Evolutionary conservation across 2,113 vertebrate species (phyloP), one percentile per base, ranked within the genome.

Genomic region (Bubo bubo): DNA sequence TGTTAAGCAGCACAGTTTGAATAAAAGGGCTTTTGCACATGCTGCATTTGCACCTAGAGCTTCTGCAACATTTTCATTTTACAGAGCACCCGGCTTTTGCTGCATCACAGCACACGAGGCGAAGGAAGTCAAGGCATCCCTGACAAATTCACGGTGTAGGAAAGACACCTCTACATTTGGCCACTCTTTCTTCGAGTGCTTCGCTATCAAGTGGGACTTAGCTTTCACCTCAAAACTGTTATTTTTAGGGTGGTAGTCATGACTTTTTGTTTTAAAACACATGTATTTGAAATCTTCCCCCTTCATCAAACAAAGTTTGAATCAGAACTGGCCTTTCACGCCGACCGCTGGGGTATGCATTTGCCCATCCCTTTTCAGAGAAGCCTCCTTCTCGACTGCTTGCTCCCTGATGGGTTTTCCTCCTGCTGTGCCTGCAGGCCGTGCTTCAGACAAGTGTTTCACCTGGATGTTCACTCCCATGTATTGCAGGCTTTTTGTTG

Each of bases 41-140:
- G 37, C 83, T 95, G 83, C 80, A 58, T 93, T 96, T 97, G 73
- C 91, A 93, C 66, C 91, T 91, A 89, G 49, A 91, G 62, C 70
- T 93, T 91, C 73, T 85, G 60, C 73, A 91, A 80, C 39, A 35
- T 72, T 91, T 76, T 79, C 24, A 28, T 72, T 90, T 79, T 68
- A 71, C 43, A 64, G 37, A 92, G 52, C 6, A 2, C 26, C 7
- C 1, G 0, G 56, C 23, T 74, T 91, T 84, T 0, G 0, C 26
- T 52, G 64, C 52, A 63, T 14, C 4, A 4, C 41, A 55, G 80
- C 6, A 0, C 56, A 4, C 1, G 19, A 72, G 53, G 35, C 4
- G 1, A 68, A 26, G 68, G 60, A 72, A 77, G 19, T 60, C 1
- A 5, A 74, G 64, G 60, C 67, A 88, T 47, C 35, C 28, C 63